Evolutionary conservation across 2,113 vertebrate species (phyloP), one percentile per base, ranked within the genome.

Genomic region (Holacanthus passer): DNA sequence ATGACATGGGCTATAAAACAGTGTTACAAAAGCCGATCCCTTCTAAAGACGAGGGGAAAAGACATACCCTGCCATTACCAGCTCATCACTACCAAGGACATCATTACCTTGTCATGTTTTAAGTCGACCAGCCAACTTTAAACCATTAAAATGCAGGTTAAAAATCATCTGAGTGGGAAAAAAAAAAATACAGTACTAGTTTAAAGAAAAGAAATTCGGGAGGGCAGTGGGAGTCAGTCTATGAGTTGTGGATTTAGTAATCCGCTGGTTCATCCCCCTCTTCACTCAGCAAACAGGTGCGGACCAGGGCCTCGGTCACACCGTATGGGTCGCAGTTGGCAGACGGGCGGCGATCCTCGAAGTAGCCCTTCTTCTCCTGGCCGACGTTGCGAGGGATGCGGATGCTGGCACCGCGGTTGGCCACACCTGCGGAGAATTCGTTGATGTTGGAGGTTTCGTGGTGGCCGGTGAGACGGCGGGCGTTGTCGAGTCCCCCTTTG

Each of bases 381-480:
- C 98, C 98, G 0, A 98, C 97, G 0, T 53, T 93, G 45, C 97
- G 95, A 7, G 98, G 98, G 82, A 99, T 99, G 85, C 97, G 97
- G 91, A 99, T 99, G 94, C 98, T 98, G 84, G 98, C 97, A 0
- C 97, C 94, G 0, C 98, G 96, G 94, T 99, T 99, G 87, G 98
- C 98, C 69, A 99, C 98, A 0, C 98, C 97, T 0, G 98, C 98
- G 0, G 98, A 99, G 93, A 99, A 99, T 75, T 98, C 97, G 0
- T 99, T 91, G 95, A 99, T 99, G 93, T 95, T 99, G 82, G 98
- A 99, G 0, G 98, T 99, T 89, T 99, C 98, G 0, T 99, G 95
- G 92, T 92, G 96, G 66, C 98, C 98, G 0, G 98, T 99, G 82
- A 99, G 96, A 69, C 97, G 97, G 22, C 97, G 94, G 87, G 96